phyloP scores from a whole-genome alignment of 2,113 vertebrate species.

The Charadrius vociferus region DNA sequence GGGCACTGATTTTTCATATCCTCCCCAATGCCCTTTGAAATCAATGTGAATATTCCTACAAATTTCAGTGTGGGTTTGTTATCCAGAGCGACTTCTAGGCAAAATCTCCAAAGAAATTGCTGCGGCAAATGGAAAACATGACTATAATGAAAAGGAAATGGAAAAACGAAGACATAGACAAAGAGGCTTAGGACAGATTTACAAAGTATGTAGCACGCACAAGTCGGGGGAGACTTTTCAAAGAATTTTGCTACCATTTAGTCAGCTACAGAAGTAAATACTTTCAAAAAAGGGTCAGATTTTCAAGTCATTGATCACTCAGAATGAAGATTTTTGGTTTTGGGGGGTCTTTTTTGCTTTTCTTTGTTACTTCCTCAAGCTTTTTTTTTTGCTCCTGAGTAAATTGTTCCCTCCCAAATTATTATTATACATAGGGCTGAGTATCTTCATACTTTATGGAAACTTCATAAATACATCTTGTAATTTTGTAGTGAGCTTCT shows the following conservation, averaged over 20 bases:
- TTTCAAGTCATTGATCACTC: neutral
- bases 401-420: neutral
- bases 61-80: neutral
- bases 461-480: neutral
- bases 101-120: neutral
- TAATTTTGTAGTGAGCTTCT: neutral
- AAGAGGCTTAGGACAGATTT: conserved; percentile 15
- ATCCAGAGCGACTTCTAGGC: neutral
- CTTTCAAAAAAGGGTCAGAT: neutral
- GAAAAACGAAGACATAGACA: neutral
- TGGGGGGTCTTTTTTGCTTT: neutral
- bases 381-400: neutral
- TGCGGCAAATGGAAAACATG: neutral
- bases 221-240: neutral
- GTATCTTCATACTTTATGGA: neutral
- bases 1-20: neutral
- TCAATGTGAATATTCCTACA: neutral
- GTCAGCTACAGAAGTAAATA: neutral
- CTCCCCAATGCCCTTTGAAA: neutral
- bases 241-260: neutral
- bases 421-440: neutral
- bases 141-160: neutral
- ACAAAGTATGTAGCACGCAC: neutral
- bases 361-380: neutral
- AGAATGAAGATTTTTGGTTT: neutral